Evolutionary conservation across 2,888 invertebrate species (phyloP), one percentile per base, ranked within the genome.

Genomic region (Euplagia quadripunctaria): DNA sequence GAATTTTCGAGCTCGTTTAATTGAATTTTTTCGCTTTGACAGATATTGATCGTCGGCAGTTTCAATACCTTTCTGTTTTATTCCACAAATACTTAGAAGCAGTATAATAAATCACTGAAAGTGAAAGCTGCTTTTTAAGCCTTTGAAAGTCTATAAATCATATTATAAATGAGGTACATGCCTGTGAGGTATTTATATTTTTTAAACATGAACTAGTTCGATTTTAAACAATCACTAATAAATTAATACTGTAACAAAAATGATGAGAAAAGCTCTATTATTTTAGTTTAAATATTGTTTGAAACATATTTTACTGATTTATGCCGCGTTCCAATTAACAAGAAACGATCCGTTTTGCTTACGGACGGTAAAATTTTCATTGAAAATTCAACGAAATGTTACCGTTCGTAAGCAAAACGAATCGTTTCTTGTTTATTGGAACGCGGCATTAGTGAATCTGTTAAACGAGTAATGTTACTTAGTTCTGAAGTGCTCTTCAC

Each of bases 11-110:
- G 85, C 85, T 87, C 87, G 91, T 92, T 94, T 94, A 94, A 94
- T 94, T 94, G 93, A 93, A 86, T 91, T 93, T 94, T 93, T 91
- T 87, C 87, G 82, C 91, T 91, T 92, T 92, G 93, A 92, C 93
- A 92, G 93, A 90, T 94, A 94, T 94, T 94, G 94, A 94, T 94
- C 91, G 92, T 86, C 84, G 84, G 87, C 88, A 87, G 85, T 89
- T 92, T 92, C 91, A 92, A 93, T 92, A 91, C 90, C 89, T 91
- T 89, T 89, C 90, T 93, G 92, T 94, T 93, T 93, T 89, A 92
- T 91, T 92, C 89, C 83, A 88, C 89, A 91, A 92, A 92, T 91
- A 94, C 91, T 92, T 91, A 88, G 85, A 85, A 82, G 86, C 81
- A 79, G 86, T 87, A 89, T 93, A 91, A 94, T 94, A 93, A 94